Conservation (phyloP, 2,797 vertebrate genomes). For the Craterocephalus amniculus region DNA sequence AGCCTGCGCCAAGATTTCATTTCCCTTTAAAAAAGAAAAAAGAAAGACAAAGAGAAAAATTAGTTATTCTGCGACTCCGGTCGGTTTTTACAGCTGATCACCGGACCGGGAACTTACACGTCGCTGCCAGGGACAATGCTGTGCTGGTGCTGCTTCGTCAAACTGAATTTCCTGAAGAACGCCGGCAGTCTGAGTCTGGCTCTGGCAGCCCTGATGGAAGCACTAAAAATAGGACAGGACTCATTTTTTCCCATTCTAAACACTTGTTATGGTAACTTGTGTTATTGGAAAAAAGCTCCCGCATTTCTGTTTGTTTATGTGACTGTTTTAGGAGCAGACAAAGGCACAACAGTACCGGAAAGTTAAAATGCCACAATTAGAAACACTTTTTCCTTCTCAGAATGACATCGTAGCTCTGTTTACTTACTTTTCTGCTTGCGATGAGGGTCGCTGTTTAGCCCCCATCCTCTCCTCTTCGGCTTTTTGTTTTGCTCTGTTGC, state of each 20-base stretch:
- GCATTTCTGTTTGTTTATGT: slow-evolving; percentile 6
- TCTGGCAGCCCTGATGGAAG: slow-evolving; percentile 43
- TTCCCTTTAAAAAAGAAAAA: slow-evolving; percentile 62
- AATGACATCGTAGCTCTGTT: neutral
- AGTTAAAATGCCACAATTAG: slow-evolving; percentile 8
- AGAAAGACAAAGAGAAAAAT: slow-evolving; percentile 1
- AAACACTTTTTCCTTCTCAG: neutral
- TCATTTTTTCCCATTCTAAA: too few relatives aligned
- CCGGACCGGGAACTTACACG: slow-evolving; percentile 71
- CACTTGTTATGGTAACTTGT: neutral
- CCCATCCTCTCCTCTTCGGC: slow-evolving; percentile 43
- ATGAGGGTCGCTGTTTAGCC: slow-evolving; percentile 33
- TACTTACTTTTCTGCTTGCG: slow-evolving; percentile 70
- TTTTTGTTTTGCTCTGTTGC: slow-evolving; percentile 16
- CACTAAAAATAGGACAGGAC: slow-evolving; percentile 40
- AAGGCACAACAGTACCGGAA: slow-evolving; percentile 3
- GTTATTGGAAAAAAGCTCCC: neutral
- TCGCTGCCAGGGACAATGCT: slow-evolving; percentile 74
- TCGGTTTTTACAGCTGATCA: accelerated
- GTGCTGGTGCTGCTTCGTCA: slow-evolving; percentile 69
- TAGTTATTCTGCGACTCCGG: neutral
- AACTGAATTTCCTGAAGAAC: slow-evolving; percentile 74
- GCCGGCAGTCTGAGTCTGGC: slow-evolving; percentile 72
- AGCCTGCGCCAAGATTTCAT: slow-evolving; percentile 82
- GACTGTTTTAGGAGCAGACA: neutral